Base-by-base conservation (phyloP, 2,888 invertebrate genomes). In the Eupithecia subumbrata region DNA sequence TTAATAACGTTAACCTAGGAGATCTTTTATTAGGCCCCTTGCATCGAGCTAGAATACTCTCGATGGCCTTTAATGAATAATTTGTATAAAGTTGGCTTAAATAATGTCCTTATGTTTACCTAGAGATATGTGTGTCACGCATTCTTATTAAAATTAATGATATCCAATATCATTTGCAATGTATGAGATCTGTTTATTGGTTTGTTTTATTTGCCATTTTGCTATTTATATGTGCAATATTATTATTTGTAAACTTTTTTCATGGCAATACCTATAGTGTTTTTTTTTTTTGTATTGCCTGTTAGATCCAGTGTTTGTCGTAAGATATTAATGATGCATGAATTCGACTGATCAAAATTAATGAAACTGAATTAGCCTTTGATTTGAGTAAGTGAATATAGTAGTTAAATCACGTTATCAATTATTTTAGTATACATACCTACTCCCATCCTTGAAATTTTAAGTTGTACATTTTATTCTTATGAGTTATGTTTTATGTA, bases 391-490 rank as follows among this genome's bases (percentile, higher is more conserved):
- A 84, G 83, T 81, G 78, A 85, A 81, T 79, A 84, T 82, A 82
- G 77, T 85, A 84, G 80, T 79, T 84, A 83, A 84, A 87, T 81
- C 80, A 80, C 82, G 81, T 83, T 88, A 85, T 84, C 79, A 83
- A 82, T 84, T 84, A 84, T 86, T 85, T 85, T 85, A 88, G 86
- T 87, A n/a, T n/a, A 74, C 45, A 86, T 87, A 76, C 37, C 22
- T 71, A 87, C 84, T 88, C 86, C 85, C 86, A 84, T 80, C 82
- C 84, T 86, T 87, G 83, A 90, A 90, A 88, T 88, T 88, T 87
- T 91, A 91, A 91, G 92, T 92, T 94, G 93, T 94, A 93, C 83
- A 93, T 93, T 93, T 93, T 91, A 90, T 91, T 90, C 85, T 87
- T 87, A 87, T 87, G 84, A 86, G 85, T 89, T 89, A 89, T 85